phyloP scores from a whole-genome alignment of 2,113 vertebrate genomes.

The Ciconia maguari region DNA sequence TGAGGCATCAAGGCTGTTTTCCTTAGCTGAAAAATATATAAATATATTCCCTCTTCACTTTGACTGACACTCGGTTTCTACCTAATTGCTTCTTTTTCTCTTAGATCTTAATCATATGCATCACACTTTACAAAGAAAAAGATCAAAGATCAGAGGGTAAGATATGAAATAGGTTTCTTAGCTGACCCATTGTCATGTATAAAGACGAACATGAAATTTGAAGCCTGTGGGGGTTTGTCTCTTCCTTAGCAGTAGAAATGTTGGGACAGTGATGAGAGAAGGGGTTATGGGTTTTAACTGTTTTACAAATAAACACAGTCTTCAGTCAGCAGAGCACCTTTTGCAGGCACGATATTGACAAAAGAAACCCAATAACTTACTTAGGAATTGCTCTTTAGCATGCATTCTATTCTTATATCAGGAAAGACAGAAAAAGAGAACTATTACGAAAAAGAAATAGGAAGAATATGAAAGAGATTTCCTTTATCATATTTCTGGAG shows the following conservation, averaged over 20 bases:
- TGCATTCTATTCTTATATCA: neutral
- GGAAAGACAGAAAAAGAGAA: neutral
- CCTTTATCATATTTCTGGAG: accelerated
- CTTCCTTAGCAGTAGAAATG: neutral
- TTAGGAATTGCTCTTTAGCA: neutral
- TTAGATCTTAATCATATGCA: conserved; percentile 42
- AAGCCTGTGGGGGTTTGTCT: neutral
- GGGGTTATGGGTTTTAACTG: neutral
- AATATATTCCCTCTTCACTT: conserved; percentile 6
- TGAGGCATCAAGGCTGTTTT: conserved; percentile 17
- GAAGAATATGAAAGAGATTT: neutral
- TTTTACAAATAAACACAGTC: neutral
- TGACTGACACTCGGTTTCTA: neutral
- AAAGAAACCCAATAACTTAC: neutral
- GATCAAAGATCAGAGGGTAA: conserved; percentile 20
- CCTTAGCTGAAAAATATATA: neutral
- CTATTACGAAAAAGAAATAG: neutral
- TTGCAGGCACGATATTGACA: neutral
- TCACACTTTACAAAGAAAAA: conserved; percentile 21
- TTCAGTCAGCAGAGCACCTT: neutral
- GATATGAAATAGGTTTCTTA: conserved; percentile 8
- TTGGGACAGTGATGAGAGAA: neutral
- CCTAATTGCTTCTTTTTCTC: conserved; percentile 41
- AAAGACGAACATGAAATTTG: neutral
- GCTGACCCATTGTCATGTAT: neutral